Evolutionary conservation across 64 coral and sea anemone genomes (phyloP).

Genomic region (Actinia tenebrosa): DNA sequence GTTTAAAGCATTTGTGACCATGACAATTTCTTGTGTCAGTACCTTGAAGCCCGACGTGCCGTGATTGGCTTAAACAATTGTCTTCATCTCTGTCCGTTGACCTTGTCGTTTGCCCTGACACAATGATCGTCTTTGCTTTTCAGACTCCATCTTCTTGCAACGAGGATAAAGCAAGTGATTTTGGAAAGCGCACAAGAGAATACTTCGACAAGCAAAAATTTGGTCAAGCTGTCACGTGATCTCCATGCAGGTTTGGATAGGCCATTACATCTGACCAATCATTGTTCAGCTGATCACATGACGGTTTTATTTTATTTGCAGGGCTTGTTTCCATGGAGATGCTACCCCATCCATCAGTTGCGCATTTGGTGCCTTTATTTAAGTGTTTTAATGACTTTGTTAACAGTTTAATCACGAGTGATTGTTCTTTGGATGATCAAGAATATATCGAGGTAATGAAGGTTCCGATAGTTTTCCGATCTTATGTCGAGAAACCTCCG

Average conservation of each 20-base stretch:
- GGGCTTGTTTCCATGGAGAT: slow-evolving; percentile 33
- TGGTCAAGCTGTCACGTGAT: slow-evolving; percentile 27
- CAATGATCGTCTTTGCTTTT: background rate
- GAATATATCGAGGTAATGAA: background rate
- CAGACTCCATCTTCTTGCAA: slow-evolving; percentile 6
- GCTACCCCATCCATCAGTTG: slow-evolving; percentile 37
- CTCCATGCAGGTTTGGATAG: slow-evolving; percentile 36
- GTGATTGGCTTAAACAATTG: too few relatives aligned
- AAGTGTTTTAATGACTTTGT: slow-evolving; percentile 12
- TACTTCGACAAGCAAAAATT: background rate
- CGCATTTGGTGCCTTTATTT: slow-evolving; percentile 48
- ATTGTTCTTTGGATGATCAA: background rate
- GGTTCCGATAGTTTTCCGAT: background rate
- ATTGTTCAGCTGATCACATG: background rate
- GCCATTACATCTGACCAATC: background rate
- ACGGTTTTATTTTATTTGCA: background rate
- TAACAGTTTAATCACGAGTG: background rate
- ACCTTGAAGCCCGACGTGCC: too few relatives aligned
- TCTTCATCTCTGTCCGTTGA: too few relatives aligned
- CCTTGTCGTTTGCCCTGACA: too few relatives aligned
- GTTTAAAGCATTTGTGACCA: too few relatives aligned
- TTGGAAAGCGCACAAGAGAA: background rate
- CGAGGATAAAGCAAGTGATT: background rate
- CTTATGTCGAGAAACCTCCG: background rate
- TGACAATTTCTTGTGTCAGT: too few relatives aligned